Percentiles rank a stretch among this genome's conserved stretches.
Evolutionary conservation across 2,113 vertebrate species (phyloP).

Genomic region (Macrotus californicus): DNA sequence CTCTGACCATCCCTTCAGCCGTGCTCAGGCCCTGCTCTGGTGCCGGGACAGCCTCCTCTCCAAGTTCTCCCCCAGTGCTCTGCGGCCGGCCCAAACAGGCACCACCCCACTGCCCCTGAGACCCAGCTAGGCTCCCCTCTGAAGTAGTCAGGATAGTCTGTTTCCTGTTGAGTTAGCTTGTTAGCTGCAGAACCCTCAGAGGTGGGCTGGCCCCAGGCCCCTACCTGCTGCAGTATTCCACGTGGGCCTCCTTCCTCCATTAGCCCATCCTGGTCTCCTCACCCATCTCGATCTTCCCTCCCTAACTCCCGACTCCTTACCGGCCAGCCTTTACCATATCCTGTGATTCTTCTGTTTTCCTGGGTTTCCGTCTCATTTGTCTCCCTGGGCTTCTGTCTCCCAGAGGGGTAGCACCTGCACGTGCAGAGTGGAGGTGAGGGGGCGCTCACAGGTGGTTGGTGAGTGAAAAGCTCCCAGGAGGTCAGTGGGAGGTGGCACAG

Average conservation of each 20-base stretch:
- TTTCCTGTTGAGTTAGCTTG: background rate
- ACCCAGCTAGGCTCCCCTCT: background rate
- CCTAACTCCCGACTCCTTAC: background rate
- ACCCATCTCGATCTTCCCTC: fast-evolving
- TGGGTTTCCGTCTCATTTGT: too few relatives aligned
- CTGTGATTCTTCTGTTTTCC: background rate
- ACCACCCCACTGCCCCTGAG: fast-evolving
- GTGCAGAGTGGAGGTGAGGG: background rate
- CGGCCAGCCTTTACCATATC: fast-evolving
- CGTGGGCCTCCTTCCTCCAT: background rate
- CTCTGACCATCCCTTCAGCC: background rate
- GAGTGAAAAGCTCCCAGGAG: background rate
- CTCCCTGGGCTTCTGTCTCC: background rate
- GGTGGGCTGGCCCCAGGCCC: background rate
- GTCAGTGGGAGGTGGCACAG: background rate
- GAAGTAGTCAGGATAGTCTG: background rate
- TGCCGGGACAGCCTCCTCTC: background rate
- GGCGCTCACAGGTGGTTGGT: background rate
- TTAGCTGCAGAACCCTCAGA: too few relatives aligned
- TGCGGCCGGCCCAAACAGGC: background rate
- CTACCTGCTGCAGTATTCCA: too few relatives aligned
- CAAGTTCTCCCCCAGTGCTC: background rate
- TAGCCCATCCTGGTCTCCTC: background rate
- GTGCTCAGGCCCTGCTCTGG: background rate
- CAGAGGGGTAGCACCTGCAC: background rate